Conservation (phyloP, 1,140 invertebrate genomes). For the Drosophila lacteicornis region DNA sequence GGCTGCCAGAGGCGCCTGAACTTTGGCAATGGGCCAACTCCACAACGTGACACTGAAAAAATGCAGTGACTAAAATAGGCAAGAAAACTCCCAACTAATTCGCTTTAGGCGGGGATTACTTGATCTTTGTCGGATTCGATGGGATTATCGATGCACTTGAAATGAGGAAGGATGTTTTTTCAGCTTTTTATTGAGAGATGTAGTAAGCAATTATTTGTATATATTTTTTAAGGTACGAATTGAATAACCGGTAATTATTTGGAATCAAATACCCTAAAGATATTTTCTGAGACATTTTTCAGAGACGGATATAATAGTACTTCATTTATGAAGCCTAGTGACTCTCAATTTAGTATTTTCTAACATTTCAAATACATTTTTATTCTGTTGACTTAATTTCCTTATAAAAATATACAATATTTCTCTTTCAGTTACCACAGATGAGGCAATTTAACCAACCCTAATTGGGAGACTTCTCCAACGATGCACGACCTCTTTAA, state of each 20-base stretch:
- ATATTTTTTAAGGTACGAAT: background rate
- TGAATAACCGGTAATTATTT: rapidly evolving
- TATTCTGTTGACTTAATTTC: no score
- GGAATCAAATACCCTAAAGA: rapidly evolving
- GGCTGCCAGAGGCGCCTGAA: conserved; percentile 63
- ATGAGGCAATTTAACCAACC: conserved; percentile 43
- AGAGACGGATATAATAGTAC: no score
- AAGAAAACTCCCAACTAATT: conserved; percentile 14
- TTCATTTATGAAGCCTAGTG: no score
- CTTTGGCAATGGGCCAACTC: conserved; percentile 66
- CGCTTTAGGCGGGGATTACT: background rate
- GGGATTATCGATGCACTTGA: background rate
- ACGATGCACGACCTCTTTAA: conserved; percentile 95
- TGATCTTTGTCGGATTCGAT: background rate
- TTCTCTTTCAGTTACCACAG: conserved; percentile 35
- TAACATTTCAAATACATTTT: background rate
- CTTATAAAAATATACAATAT: background rate
- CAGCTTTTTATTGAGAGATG: background rate
- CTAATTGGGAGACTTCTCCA: conserved; percentile 25
- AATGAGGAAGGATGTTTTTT: background rate
- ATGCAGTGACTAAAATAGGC: conserved; percentile 40
- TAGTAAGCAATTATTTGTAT: background rate
- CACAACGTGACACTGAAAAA: conserved; percentile 66
- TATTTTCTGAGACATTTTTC: background rate
- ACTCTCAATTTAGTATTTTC: background rate